Evolutionary conservation across 2,113 vertebrate genomes (phyloP).

Genomic region (Ptyas mucosa): DNA sequence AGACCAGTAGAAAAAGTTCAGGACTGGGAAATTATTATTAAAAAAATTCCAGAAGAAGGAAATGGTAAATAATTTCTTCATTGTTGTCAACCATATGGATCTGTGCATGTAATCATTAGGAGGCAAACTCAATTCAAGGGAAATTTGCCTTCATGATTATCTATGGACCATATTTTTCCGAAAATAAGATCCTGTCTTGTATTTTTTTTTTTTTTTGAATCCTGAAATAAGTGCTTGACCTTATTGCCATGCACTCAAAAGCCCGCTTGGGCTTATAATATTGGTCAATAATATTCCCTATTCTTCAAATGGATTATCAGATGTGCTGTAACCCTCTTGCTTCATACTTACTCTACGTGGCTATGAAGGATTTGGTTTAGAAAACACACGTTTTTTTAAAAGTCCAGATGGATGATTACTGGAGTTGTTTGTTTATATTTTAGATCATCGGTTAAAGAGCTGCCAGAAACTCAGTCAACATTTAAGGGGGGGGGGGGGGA

Average conservation of each 20-base stretch:
- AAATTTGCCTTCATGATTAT: neutral
- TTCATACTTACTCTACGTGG: neutral
- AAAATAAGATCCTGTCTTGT: no score
- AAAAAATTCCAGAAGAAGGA: neutral
- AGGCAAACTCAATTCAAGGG: neutral
- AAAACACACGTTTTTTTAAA: neutral
- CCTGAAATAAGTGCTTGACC: no score
- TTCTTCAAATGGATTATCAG: neutral
- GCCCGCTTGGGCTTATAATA: no score
- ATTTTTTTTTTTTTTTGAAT: no score
- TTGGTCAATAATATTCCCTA: conserved; percentile 13
- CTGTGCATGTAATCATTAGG: neutral
- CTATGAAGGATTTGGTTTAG: conserved; percentile 10
- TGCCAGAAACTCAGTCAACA: conserved; percentile 48
- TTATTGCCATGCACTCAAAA: no score
- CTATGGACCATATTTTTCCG: no score
- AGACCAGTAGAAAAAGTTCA: neutral
- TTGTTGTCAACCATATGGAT: neutral
- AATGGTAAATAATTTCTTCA: neutral
- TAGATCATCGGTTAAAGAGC: conserved; percentile 42
- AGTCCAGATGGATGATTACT: conserved; percentile 18
- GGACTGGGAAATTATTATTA: neutral
- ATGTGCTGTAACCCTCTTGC: neutral
- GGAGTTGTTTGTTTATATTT: conserved; percentile 54
- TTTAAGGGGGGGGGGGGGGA: conserved; percentile 31